Base-by-base conservation (phyloP, 2,888 invertebrate species). In the Agrochola litura region DNA sequence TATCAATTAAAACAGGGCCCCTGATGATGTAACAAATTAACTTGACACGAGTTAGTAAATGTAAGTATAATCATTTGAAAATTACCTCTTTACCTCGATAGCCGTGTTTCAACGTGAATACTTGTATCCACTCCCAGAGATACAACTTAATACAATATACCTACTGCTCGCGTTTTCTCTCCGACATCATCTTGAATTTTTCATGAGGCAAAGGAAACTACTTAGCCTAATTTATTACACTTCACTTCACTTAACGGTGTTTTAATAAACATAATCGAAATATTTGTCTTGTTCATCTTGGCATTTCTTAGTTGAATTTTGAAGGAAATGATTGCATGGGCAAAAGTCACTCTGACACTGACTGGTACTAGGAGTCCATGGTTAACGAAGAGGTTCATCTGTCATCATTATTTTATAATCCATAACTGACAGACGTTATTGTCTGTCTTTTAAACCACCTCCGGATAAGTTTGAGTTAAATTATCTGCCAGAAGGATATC, bases 141-240 rank as follows among this genome's bases (percentile, higher is more conserved):
- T 80, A 52, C 3, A 14, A 30, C 30, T 30, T 30, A 30, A 46
- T 14, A 52, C 52, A 71, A 30, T 30, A 30, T 30, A 30, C 72
- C 71, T 61, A 56, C 65, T n/a, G 65, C 37, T 63, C 61, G 37
- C 19, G 25, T 30, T 81, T 49, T 61, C 85, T 61, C 82, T 30
- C 60, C n/a, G 60, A 64, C 56, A 30, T 37, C 56, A 63, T 72
- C 46, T 46, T 85, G 72, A 82, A 82, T 81, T 61, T 72, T 82
- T 81, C 61, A 82, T 76, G 76, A 85, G 56, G n/a, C 41, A 63
- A 67, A 46, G 54, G 71, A 74, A 84, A 66, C 60, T 84, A 75
- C 77, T 78, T 79, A 77, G 76, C 52, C 76, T 85, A 73, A 85
- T 85, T 85, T 66, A 81, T 69, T 54, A 66, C 60, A 74, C 60